Percentiles rank a stretch among this genome's conserved stretches.
Evolutionary conservation across 2,113 vertebrate species (phyloP).

Genomic region (Halcyon malimbica): DNA sequence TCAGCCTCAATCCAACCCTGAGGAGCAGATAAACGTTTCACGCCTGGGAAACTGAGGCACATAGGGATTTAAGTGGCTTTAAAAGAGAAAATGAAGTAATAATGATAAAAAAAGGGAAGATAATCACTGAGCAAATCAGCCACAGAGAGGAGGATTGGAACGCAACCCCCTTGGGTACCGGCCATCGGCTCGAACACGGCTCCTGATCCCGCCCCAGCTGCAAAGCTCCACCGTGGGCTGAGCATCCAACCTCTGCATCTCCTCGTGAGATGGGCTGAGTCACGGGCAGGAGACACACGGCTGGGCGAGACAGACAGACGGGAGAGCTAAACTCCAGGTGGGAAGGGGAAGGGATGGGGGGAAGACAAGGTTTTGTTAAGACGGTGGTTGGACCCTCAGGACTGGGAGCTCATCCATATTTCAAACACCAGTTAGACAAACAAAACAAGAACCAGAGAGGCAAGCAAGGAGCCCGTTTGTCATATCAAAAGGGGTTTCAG

Average conservation of each 20-base stretch:
- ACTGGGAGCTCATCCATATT: conserved; percentile 69
- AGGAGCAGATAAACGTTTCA: neutral
- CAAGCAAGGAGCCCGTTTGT: conserved; percentile 71
- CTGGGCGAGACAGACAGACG: neutral
- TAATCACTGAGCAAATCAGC: neutral
- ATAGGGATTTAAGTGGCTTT: neutral
- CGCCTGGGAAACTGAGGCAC: conserved; percentile 17
- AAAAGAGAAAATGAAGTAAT: neutral
- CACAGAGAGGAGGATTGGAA: neutral
- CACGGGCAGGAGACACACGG: neutral
- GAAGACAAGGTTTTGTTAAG: neutral
- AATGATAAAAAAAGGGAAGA: neutral
- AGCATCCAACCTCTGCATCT: neutral
- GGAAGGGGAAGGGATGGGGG: neutral
- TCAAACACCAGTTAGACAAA: conserved; percentile 73
- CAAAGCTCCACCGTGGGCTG: neutral
- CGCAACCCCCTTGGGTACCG: rapidly evolving
- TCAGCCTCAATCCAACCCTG: neutral
- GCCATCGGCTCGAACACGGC: rapidly evolving
- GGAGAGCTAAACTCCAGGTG: neutral
- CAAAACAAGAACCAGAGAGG: conserved; percentile 75
- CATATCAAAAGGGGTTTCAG: conserved; percentile 77
- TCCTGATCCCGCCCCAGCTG: neutral
- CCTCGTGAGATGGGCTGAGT: rapidly evolving
- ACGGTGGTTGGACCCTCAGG: conserved; percentile 44